Base-by-base conservation (phyloP, 2,888 invertebrate genomes). In the Formica aserva region DNA sequence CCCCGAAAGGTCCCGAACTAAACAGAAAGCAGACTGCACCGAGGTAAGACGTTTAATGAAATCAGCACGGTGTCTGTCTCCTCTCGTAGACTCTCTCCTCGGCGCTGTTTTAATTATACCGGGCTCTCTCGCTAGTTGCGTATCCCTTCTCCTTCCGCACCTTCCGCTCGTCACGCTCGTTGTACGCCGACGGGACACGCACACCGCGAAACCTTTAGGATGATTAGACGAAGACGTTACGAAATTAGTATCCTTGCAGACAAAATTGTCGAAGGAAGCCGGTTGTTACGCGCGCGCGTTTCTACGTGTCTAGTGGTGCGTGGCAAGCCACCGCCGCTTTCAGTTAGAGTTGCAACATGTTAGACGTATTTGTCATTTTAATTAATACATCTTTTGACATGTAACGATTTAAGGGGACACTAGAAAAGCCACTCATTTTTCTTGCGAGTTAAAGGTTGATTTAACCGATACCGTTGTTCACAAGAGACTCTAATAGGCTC, bases 171-270 rank as follows among this genome's bases (percentile, higher is more conserved):
- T 83, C 48, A 85, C 82, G 83, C 89, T 87, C 87, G 72, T 83
- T 88, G 62, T 77, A 67, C 57, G 86, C 77, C 45, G 71, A 80
- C 63, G 75, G 74, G 69, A 80, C 76, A 63, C 78, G 81, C 78
- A 88, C 88, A 88, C 88, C 86, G 89, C 86, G 89, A 90, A 90
- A 93, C 92, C 91, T 92, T 92, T 89, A 90, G 88, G 88, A 91
- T 92, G 92, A 93, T 92, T 81, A 88, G 88, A 88, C 88, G 85
- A 88, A 88, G 88, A 88, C 88, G 88, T 88, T 93, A 93, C 92
- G 91, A 92, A 93, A 94, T 93, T 93, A 92, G 92, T 91, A 87
- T 88, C 89, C 85, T 88, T 76, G 86, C 77, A 84, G 89, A 86
- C 86, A 89, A 91, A 91, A 92, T 92, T 91, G 89, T 90, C 91